Evolutionary conservation across 2,113 vertebrate genomes (phyloP).

Genomic region (Larimichthys polyactis): DNA sequence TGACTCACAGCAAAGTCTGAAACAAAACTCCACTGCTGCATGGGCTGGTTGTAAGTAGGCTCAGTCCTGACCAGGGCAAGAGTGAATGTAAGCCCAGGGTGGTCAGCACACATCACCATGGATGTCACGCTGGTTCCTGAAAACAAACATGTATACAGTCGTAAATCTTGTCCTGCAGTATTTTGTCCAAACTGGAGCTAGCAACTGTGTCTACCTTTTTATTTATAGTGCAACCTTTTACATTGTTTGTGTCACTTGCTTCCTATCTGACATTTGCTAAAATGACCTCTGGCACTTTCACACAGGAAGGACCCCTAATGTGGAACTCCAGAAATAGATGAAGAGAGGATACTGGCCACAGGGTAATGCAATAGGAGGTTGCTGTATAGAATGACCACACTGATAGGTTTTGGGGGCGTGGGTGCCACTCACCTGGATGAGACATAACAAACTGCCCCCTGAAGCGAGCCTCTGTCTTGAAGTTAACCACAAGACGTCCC

Average conservation of each 20-base stretch:
- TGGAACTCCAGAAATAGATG: conserved; percentile 75
- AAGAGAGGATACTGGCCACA: conserved; percentile 53
- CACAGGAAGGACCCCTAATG: conserved; percentile 66
- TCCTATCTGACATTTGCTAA: conserved; percentile 66
- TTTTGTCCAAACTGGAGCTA: conserved; percentile 27
- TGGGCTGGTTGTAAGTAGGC: conserved; percentile 85
- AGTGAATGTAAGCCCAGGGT: conserved; percentile 84
- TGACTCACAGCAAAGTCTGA: conserved; percentile 86
- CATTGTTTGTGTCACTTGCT: conserved; percentile 45
- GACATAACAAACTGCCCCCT: conserved; percentile 86
- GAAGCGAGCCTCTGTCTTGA: conserved; percentile 84
- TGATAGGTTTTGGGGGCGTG: conserved; percentile 14
- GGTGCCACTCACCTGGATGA: conserved; percentile 78
- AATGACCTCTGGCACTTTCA: conserved; percentile 68
- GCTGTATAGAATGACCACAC: conserved; percentile 46
- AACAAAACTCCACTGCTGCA: conserved; percentile 87
- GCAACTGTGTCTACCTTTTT: conserved; percentile 4
- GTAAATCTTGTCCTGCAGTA: conserved; percentile 21
- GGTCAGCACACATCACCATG: conserved; percentile 85
- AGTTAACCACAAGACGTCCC: conserved; percentile 84
- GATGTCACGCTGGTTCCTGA: conserved; percentile 82
- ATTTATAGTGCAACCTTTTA: conserved; percentile 53
- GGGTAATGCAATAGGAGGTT: conserved; percentile 60
- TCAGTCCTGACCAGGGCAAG: conserved; percentile 82
- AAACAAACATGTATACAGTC: conserved; percentile 24